These are phyloP conservation scores for Enteromius viviparus DNA, from an alignment of 2,797 vertebrate genomes.

Conservation along the genomic window DNA sequence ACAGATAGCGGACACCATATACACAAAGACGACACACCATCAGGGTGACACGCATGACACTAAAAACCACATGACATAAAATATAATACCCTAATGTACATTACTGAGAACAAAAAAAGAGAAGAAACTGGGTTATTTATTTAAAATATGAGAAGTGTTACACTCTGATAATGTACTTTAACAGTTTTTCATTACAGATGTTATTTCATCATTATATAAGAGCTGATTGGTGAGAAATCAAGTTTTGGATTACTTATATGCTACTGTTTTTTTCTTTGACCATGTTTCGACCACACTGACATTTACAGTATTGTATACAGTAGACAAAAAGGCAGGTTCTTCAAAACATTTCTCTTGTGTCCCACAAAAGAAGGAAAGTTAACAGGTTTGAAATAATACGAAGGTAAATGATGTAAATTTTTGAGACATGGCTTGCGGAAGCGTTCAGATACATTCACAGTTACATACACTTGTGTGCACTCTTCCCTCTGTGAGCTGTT, in stretches of 20 bases:
- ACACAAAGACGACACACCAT: conserved; percentile 12
- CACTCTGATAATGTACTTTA: neutral
- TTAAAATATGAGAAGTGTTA: neutral
- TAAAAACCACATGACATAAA: neutral
- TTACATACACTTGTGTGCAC: conserved; percentile 14
- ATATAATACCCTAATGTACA: neutral
- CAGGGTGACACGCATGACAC: neutral
- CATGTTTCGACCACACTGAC: neutral
- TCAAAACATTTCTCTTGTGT: neutral
- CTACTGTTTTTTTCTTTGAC: neutral
- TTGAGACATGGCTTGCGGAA: neutral
- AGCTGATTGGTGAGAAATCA: neutral
- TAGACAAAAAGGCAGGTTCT: neutral
- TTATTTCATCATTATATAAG: neutral
- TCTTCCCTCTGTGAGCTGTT: conserved; percentile 15
- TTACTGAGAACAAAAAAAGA: neutral
- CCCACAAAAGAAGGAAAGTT: neutral
- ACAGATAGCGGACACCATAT: neutral
- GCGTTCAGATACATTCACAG: conserved; percentile 7
- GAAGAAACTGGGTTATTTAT: neutral
- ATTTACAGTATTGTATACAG: neutral
- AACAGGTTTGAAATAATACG: neutral
- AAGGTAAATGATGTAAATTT: neutral
- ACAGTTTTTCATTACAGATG: neutral
- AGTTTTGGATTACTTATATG: neutral